Evolutionary conservation across 2,797 vertebrate genomes (phyloP), one percentile per base, ranked within the genome.

Genomic region (Acrossocheilus fasciatus): DNA sequence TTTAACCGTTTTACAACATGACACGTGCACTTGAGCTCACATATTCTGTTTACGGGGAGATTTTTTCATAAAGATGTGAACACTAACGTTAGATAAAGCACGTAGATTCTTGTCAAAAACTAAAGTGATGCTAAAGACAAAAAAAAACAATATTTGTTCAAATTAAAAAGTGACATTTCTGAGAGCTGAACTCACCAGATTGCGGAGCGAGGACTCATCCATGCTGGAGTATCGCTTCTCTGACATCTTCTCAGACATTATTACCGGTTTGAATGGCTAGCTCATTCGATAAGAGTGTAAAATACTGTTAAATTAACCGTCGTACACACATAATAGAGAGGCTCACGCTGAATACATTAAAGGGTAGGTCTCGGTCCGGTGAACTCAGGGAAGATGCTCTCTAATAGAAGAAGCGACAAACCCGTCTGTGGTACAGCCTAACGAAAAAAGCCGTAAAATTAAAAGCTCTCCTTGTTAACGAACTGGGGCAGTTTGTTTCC

Each of bases 121-220:
- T 11, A 54, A 30, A 82, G 34, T 26, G n/a, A 79, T 12, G 15
- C 41, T 10, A 34, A 59, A 79, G 15, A 64, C 41, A 45, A 4
- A 47, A 30, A 47, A 30, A 18, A 47, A 26, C 36, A 59, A 12
- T 9, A 1, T 59, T 20, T 15, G 54, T 73, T 64, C 23, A 6
- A 30, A 4, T 2, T 18, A 4, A n/a, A 50, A 30, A 78, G 11
- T 50, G 41, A 26, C 36, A 68, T 66, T 66, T 34, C 18, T 74
- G 39, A 45, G 41, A 45, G 52, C 2, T 23, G n/a, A 39, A 90
- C 89, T 89, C 82, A 90, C 89, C 89, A 90, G 54, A 41, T 59
- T 87, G 45, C 82, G 86, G 34, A 90, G 89, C 6, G 89, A 82
- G 2, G 84, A 79, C 86, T 90, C 89, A 57, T 90, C 89, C 88